Percentiles rank a stretch among this genome's conserved stretches.
phyloP scores from a whole-genome alignment of 92 coral and sea anemone species.

The Porites divaricata region DNA sequence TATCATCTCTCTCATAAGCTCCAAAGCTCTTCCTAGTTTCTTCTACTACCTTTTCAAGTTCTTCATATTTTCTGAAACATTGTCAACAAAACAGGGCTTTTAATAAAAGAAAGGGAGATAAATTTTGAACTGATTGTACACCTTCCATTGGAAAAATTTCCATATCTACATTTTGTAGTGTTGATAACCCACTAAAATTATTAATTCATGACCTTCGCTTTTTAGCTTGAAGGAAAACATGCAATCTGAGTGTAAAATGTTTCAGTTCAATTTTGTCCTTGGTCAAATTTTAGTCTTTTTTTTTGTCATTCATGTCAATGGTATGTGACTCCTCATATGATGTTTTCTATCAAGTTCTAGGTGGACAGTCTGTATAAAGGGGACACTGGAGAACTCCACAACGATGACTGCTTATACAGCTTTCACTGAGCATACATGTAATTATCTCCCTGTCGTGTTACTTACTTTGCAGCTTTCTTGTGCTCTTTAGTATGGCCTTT shows the following conservation, averaged over 20 bases:
- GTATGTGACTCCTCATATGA: no score
- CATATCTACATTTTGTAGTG: no score
- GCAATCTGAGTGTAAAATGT: no score
- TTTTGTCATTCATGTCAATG: no score
- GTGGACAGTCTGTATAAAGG: no score
- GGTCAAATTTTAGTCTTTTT: no score
- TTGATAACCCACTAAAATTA: no score
- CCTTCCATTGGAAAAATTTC: neutral
- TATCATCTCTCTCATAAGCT: conserved; percentile 93
- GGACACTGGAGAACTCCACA: neutral
- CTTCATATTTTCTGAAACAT: conserved; percentile 71
- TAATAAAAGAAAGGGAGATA: no score
- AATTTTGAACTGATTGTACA: neutral
- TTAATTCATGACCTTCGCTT: no score
- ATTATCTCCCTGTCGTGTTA: neutral
- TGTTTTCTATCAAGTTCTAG: no score
- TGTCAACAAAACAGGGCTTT: neutral
- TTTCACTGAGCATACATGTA: neutral
- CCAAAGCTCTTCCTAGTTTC: conserved; percentile 87
- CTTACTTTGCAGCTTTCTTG: conserved; percentile 81
- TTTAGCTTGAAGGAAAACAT: no score
- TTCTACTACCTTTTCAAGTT: conserved; percentile 75
- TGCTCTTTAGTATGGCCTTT: conserved; percentile 81
- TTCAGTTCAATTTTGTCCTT: no score
- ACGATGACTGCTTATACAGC: neutral